phyloP scores from a whole-genome alignment of 2,797 vertebrate genomes.

The Champsocephalus gunnari region DNA sequence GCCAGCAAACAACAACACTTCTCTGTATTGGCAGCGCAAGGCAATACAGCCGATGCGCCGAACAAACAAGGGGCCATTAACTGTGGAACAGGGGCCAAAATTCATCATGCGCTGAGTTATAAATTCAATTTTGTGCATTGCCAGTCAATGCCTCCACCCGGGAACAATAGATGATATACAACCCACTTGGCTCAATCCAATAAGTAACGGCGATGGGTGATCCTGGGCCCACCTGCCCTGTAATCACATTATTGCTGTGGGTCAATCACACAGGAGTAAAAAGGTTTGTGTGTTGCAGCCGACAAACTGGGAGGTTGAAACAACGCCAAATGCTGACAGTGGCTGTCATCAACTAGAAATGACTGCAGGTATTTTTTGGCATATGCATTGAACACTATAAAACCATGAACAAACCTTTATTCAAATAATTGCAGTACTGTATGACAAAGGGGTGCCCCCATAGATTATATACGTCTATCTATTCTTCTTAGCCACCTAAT shows the following conservation, averaged over 20 bases:
- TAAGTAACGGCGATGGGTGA: conserved; percentile 81
- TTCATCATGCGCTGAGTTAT: conserved; percentile 81
- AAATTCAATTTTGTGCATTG: conserved; percentile 88
- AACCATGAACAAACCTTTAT: background rate
- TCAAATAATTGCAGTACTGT: background rate
- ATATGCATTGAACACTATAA: background rate
- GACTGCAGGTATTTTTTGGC: conserved; percentile 26
- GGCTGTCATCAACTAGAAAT: conserved; percentile 33
- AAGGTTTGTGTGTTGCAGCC: conserved; percentile 71
- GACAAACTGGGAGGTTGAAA: conserved; percentile 53
- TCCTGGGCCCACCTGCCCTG: conserved; percentile 84
- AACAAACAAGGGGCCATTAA: conserved; percentile 81
- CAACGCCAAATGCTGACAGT: conserved; percentile 37
- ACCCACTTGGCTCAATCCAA: conserved; percentile 87
- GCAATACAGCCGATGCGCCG: conserved; percentile 53
- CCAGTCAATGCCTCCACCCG: conserved; percentile 79
- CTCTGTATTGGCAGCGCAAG: conserved; percentile 47
- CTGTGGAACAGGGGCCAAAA: conserved; percentile 72
- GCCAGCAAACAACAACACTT: conserved; percentile 75
- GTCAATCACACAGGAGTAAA: conserved; percentile 81
- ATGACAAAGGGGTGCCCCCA: background rate
- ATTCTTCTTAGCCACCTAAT: background rate
- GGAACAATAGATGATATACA: conserved; percentile 90
- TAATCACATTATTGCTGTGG: conserved; percentile 84
- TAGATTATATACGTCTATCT: background rate